These are phyloP conservation scores for Parthenolecanium corni DNA, from an alignment of 2,888 invertebrate genomes.

Conservation along the genomic window DNA sequence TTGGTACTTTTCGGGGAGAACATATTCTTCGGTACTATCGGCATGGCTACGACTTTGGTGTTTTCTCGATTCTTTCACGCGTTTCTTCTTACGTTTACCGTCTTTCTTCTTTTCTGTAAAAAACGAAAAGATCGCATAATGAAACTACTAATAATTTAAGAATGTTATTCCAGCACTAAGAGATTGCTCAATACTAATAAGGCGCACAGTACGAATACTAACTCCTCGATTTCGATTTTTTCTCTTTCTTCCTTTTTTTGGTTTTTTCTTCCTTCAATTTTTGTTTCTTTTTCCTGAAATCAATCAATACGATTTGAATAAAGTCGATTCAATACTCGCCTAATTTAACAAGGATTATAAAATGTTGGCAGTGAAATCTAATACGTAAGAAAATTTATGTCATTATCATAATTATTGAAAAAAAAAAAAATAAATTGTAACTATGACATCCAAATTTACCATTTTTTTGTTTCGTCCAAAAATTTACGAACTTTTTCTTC, in stretches of 20 bases:
- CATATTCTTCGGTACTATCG: neutral
- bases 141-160: neutral
- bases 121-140: neutral
- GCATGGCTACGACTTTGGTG: neutral
- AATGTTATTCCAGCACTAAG: neutral
- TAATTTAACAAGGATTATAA: no score
- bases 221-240: neutral
- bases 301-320: neutral
- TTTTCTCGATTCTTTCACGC: conserved; percentile 42
- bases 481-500: conserved; percentile 77
- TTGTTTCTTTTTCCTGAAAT: conserved; percentile 20
- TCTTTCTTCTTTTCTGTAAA: conserved; percentile 49
- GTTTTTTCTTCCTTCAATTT: conserved; percentile 12
- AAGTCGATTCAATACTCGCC: no score
- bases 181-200: neutral
- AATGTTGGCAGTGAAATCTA: no score
- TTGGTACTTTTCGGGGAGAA: conserved; percentile 6
- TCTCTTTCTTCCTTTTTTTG: conserved; percentile 14
- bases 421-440: neutral
- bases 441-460: conserved; percentile 39
- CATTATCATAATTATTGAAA: neutral
- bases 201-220: neutral
- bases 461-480: conserved; percentile 68
- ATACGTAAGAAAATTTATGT: neutral
- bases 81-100: conserved; percentile 53